phyloP scores from a whole-genome alignment of 37 sponge, comb jelly and placozoan species.

The Spongilla lacustris region DNA sequence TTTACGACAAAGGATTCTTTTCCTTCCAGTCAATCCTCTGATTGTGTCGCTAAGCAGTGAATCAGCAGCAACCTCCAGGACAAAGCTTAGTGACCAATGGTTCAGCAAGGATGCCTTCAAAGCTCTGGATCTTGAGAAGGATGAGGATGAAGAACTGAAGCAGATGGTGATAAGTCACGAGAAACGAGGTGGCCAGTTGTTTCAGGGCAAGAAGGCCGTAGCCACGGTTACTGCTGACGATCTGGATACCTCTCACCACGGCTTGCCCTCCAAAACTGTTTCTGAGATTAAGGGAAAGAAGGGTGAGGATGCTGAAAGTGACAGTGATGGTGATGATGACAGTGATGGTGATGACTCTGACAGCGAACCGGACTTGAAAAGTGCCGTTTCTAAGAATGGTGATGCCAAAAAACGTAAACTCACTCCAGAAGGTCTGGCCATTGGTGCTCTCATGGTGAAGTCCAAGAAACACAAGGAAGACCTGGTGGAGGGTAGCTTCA shows the following conservation, averaged over 20 bases:
- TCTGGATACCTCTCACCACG: too few relatives aligned
- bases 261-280: too few relatives aligned
- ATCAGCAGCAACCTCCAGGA: conserved; percentile 24
- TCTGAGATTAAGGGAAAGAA: not conserved
- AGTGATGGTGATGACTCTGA: not conserved
- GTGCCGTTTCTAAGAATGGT: too few relatives aligned
- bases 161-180: conserved; percentile 41
- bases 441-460: conserved; percentile 81
- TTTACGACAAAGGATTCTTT: too few relatives aligned
- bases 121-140: conserved; percentile 54
- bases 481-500: conserved; percentile 86
- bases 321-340: conserved; percentile 16
- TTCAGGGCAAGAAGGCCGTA: too few relatives aligned
- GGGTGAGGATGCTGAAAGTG: not conserved
- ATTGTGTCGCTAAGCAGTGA: conserved; percentile 63
- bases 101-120: conserved; percentile 64
- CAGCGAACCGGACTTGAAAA: not conserved
- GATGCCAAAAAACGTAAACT: conserved; percentile 29
- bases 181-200: conserved; percentile 14
- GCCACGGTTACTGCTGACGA: too few relatives aligned
- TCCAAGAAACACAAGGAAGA: conserved; percentile 88
- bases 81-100: conserved; percentile 51
- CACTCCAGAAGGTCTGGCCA: conserved; percentile 87
- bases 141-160: conserved; percentile 69
- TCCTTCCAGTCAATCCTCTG: conserved; percentile 71